Evolutionary conservation across 1,140 invertebrate species (phyloP).

Genomic region (Cryptotermes secundus): DNA sequence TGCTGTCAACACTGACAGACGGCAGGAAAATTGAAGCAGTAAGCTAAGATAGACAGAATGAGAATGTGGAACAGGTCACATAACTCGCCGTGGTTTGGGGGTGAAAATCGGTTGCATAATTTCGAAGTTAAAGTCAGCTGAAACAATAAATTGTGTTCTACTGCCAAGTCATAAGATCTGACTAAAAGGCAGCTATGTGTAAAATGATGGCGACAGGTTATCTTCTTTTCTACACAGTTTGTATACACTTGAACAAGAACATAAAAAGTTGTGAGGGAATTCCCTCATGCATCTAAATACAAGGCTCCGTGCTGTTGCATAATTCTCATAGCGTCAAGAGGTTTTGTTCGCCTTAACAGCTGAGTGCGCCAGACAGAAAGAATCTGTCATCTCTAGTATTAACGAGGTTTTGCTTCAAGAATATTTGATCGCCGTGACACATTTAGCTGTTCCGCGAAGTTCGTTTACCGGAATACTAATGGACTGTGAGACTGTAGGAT

Average conservation of each 20-base stretch:
- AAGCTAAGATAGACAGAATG: too few relatives aligned
- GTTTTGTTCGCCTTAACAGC: neutral
- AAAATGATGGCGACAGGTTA: neutral
- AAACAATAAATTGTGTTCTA: too few relatives aligned
- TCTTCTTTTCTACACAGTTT: neutral
- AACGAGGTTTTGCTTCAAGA: slow-evolving; percentile 7
- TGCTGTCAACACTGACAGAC: too few relatives aligned
- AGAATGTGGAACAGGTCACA: too few relatives aligned
- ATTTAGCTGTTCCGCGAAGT: neutral
- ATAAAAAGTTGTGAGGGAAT: neutral
- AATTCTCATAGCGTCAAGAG: neutral
- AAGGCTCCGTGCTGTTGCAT: neutral
- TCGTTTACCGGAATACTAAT: neutral
- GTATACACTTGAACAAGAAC: neutral
- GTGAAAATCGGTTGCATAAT: too few relatives aligned
- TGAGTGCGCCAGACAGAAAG: neutral
- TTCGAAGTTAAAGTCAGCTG: too few relatives aligned
- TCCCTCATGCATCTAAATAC: neutral
- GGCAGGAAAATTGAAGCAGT: too few relatives aligned
- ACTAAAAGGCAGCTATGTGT: neutral
- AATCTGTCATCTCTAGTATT: neutral
- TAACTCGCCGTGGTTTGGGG: too few relatives aligned
- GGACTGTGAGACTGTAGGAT: neutral
- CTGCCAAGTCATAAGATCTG: too few relatives aligned
- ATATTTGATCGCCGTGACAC: neutral